These are phyloP conservation scores for Corapipo altera DNA, from an alignment of 2,113 vertebrate genomes.

Conservation along the genomic window DNA sequence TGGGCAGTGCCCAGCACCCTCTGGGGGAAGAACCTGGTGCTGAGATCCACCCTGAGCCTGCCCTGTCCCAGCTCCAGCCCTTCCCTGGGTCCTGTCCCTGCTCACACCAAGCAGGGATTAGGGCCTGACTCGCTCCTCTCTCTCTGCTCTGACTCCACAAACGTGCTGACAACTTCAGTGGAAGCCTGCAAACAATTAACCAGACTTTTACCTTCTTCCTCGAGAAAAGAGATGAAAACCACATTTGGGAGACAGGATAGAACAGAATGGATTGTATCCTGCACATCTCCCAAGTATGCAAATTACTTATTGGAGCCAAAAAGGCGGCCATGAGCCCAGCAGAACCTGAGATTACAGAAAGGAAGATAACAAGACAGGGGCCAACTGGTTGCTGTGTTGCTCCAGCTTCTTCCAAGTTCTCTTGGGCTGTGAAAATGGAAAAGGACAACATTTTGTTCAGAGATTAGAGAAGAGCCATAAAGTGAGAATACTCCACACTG, in stretches of 20 bases:
- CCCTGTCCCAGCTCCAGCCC: background rate
- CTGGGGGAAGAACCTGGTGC: background rate
- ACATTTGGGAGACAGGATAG: background rate
- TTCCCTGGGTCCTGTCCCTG: background rate
- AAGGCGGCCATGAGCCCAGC: background rate
- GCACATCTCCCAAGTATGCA: background rate
- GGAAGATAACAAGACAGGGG: background rate
- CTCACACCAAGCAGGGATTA: background rate
- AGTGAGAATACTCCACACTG: background rate
- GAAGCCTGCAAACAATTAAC: background rate
- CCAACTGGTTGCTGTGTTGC: background rate
- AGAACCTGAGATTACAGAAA: background rate
- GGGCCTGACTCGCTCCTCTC: background rate
- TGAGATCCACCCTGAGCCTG: background rate
- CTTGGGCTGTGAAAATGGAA: background rate
- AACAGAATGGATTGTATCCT: background rate
- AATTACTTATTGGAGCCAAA: background rate
- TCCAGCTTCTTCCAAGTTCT: background rate
- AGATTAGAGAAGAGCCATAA: background rate
- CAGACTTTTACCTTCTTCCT: background rate
- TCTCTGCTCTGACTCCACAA: background rate
- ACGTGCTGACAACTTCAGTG: background rate
- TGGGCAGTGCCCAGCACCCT: background rate
- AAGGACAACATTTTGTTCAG: background rate
- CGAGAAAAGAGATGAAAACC: background rate